Evolutionary conservation across 2,888 invertebrate genomes (phyloP), one percentile per base, ranked within the genome.

Genomic region (Caenorhabditis sp.): DNA sequence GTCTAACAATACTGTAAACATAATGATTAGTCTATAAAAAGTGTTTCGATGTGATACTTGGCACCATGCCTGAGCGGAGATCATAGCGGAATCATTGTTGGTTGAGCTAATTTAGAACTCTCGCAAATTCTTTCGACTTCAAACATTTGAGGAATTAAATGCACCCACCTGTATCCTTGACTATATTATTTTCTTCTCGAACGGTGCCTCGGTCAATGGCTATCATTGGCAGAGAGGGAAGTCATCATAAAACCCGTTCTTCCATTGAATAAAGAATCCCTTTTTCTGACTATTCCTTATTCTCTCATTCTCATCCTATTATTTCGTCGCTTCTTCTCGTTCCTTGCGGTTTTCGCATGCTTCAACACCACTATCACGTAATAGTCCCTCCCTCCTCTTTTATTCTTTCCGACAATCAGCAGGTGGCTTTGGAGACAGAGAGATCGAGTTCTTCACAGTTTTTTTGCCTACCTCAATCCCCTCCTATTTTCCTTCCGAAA

Each of bases 311-410:
- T 47, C 47, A n/a, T n/a, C 41, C n/a, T 38, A 74, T 64, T 68
- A 68, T 61, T 41, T 68, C 54, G 24, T 68, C 68, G 54, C 63
- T 24, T n/a, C 64, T 74, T 66, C 66, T 70, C 70, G 69, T 77
- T 63, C 59, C 76, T 24, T 69, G 77, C 63, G 77, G 69, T 68
- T 80, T 80, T 69, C 80, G 74, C 80, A 80, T 74, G 80, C 80
- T 58, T 74, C 68, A 28, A 68, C 69, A 69, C 68, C 80, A 80
- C 80, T 63, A 74, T 80, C 80, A 80, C 80, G 80, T 80, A 80
- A 80, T 68, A 73, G 59, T 66, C 58, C 44, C 22, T 58, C 16
- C 35, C 35, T 14, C 26, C 16, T n/a, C 7, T 38, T 22, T 41
- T 31, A 38, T 41, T 22, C 61, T 44, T 63, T 63, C 54, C 41